Evolutionary conservation across 2,888 invertebrate genomes (phyloP), one percentile per base, ranked within the genome.

Genomic region (Heterodera filipjevi): DNA sequence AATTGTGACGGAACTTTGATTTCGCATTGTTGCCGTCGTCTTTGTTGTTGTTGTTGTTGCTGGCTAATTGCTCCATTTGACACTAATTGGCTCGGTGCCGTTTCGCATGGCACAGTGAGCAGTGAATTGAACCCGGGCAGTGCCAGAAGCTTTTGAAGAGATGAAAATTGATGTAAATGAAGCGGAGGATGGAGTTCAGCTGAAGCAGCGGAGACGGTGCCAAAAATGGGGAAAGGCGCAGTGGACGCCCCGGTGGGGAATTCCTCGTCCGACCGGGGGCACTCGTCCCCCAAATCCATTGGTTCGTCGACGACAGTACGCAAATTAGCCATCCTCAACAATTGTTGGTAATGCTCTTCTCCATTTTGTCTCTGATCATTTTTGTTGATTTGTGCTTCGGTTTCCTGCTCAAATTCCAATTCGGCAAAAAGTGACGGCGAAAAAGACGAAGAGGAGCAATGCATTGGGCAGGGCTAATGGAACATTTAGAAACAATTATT

Each of bases 231-330:
- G 6, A 59, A 59, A 5, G 59, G 22, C 8, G n/a, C n/a, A 27
- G n/a, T 27, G 10, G 59, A 59, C 3, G 59, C n/a, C 16, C 35
- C 22, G 14, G 59, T 75, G 10, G 75, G 75, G n/a, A 75, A 75
- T 30, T 75, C 75, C 22, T 75, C 75, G 30, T 75, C 75, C 32
- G 75, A 75, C 2, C 64, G 53, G 1, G 75, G 75, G 59, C 75
- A 75, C 19, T 75, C 75, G 19, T 75, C 75, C 27, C 59, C 59
- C 59, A 59, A 59, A 59, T 59, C 59, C 59, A 59, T 59, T 12
- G 59, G 59, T 59, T 59, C 59, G 22, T 59, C 59, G n/a, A 59
- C 3, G 0, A 59, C 59, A 27, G 59, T n/a, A n/a, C 19, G n/a
- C 59, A 59, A 27, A 59, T 59, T 59, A 27, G 59, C 10, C 59